Evolutionary conservation across 2,113 vertebrate genomes (phyloP), one percentile per base, ranked within the genome.

Genomic region (Gasterosteus aculeatus): DNA sequence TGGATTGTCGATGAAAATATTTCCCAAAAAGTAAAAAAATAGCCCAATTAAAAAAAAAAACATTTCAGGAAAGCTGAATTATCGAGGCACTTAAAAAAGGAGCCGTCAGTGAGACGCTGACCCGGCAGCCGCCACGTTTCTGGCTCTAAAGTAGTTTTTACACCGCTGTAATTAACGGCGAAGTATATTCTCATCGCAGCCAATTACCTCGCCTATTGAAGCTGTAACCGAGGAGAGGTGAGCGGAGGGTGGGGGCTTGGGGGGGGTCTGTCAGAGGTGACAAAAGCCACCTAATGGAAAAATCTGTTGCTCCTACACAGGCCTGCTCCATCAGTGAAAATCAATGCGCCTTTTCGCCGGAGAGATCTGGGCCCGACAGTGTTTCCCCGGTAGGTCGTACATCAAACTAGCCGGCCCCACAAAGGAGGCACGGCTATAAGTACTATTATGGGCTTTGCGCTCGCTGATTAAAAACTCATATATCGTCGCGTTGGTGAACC

Each of bases 31-130:
- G 35, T 6, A 46, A 46, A 46, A 62, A 71, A 81, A 81, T 61
- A n/a, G 46, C 53, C 78, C 46, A 80, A 88, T 89, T 85, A 85
- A 87, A 89, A 84, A 83, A 84, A 85, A 79, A 68, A 60, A 76
- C 80, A 68, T 72, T 82, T 78, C 18, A 15, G 64, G 49, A 58
- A 73, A 66, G 74, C 49, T 73, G 76, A 81, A 76, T 85, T 65
- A 83, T 83, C 80, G 75, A 85, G 56, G 42, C 26, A n/a, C 54
- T 83, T 59, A 39, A 80, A 69, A 69, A 26, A 33, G 41, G n/a
- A 82, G 60, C 60, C 59, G 70, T 82, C 59, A 82, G 68, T 76
- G 33, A 29, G 71, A 73, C 10, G 33, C 35, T 42, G 60, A 57
- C 54, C 26, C 12, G 29, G 2, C n/a, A 73, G 71, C 69, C 72